Base-by-base conservation (phyloP, 1,140 invertebrate genomes). In the Cyrtorhinus lividipennis region DNA sequence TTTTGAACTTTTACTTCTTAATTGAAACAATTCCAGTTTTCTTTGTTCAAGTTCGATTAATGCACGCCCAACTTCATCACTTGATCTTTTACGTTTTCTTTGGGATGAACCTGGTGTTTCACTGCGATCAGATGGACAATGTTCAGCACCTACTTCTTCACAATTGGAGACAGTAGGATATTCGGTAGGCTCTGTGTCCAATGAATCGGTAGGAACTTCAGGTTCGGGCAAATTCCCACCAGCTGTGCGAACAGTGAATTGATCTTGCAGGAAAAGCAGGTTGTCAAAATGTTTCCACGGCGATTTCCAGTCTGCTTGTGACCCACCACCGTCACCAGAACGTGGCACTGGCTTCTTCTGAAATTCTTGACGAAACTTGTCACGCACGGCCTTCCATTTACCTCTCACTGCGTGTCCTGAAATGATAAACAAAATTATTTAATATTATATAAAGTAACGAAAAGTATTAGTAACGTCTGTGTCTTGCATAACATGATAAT, bases 241-340 rank as follows among this genome's bases (percentile, higher is more conserved):
- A 27, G 23, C 26, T 24, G 58, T 25, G 22, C 58, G 58, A 12
- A 27, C 23, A 25, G 22, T 27, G 26, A 59, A 59, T 59, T 59
- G 58, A 27, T 59, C 58, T 27, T 59, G 22, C 24, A 59, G 26
- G 26, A 59, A 59, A 25, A 59, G 58, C 58, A 59, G 22, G 18
- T 24, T 27, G 23, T 59, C 58, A 24, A 25, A 59, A 27, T 59
- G 26, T 27, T 24, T 24, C 58, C 58, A 59, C 23, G 22, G 22
- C 23, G 23, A 59, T 27, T 27, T 59, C 58, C 58, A 59, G 58
- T 59, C 58, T 25, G 12, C 58, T 27, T 25, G 22, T 3, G 22
- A 25, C 15, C 23, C 58, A 38, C 30, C 30, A 59, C 58, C 58
- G 26, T 59, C 58, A 24, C 58, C 58, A 59, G 58, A 59, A 3